These are phyloP conservation scores for Pyrrhosoma nymphula DNA, from an alignment of 2,888 invertebrate genomes.

Conservation along the genomic window DNA sequence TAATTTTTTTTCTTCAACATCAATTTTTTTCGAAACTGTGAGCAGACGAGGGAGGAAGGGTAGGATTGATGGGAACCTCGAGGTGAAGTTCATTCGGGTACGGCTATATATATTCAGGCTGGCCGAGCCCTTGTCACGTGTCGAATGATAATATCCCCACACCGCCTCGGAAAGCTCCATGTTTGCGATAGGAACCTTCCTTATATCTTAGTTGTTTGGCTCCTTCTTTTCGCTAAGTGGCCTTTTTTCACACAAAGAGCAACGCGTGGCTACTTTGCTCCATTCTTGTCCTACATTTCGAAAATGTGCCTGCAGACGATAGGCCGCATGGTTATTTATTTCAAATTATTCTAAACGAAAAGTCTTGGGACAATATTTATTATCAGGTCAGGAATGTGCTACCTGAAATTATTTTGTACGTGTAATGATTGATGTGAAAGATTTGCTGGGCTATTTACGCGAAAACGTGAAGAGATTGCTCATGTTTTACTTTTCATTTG, in stretches of 20 bases:
- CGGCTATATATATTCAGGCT: background rate
- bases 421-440: too few species aligned
- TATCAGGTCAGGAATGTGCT: background rate
- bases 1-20: background rate
- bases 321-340: background rate
- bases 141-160: background rate
- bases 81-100: constrained; percentile 22
- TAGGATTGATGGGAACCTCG: background rate
- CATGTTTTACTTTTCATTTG: too few species aligned
- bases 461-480: too few species aligned
- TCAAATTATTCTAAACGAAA: background rate
- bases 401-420: too few species aligned
- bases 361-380: background rate
- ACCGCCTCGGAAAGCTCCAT: background rate
- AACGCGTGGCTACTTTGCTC: background rate
- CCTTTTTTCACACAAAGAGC: background rate
- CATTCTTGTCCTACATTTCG: background rate
- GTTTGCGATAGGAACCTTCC: background rate
- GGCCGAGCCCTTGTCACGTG: background rate
- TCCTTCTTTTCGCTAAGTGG: background rate
- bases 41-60: background rate
- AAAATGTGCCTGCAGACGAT: background rate
- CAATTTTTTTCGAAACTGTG: background rate
- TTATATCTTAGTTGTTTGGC: background rate
- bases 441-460: too few species aligned